Evolutionary conservation across 2,888 invertebrate species (phyloP).

Genomic region (Allophyes oxyacanthae): DNA sequence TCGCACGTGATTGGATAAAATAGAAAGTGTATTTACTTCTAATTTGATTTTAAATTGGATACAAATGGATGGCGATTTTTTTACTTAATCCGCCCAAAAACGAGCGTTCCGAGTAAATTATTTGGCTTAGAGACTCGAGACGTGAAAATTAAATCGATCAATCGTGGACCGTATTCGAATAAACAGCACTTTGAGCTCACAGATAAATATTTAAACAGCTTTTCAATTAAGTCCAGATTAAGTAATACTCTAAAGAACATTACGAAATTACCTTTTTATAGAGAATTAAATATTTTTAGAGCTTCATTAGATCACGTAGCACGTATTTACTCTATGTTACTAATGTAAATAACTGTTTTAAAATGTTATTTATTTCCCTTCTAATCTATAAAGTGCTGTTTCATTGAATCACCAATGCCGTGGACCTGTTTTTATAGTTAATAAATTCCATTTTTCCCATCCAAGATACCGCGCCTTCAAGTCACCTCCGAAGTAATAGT

Average conservation of each 20-base stretch:
- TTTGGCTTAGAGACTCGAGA: slow-evolving; percentile 71
- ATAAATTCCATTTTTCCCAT: too few species aligned
- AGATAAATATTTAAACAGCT: slow-evolving; percentile 52
- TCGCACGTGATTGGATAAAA: slow-evolving; percentile 83
- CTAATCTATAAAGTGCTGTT: too few species aligned
- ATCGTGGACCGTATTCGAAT: slow-evolving; percentile 59
- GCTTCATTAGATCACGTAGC: too few species aligned
- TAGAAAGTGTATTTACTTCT: slow-evolving; percentile 86
- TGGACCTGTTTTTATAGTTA: too few species aligned
- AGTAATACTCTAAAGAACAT: slow-evolving; percentile 36
- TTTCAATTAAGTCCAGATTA: slow-evolving; percentile 46
- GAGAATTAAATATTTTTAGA: slow-evolving; percentile 15
- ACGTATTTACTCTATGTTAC: too few species aligned
- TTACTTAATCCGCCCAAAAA: slow-evolving; percentile 71
- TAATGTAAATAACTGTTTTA: too few species aligned
- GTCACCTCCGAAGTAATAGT: too few species aligned
- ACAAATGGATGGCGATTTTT: slow-evolving; percentile 82
- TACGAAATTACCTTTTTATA: slow-evolving; percentile 16
- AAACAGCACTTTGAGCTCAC: slow-evolving; percentile 44
- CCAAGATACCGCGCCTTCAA: too few species aligned
- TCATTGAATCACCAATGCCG: too few species aligned
- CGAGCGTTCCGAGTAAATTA: slow-evolving; percentile 70
- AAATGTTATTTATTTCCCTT: too few species aligned
- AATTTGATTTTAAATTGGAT: slow-evolving; percentile 88
- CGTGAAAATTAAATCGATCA: slow-evolving; percentile 76